These are phyloP conservation scores for Calyptomena viridis DNA, from an alignment of 2,113 vertebrate species.

Conservation along the genomic window DNA sequence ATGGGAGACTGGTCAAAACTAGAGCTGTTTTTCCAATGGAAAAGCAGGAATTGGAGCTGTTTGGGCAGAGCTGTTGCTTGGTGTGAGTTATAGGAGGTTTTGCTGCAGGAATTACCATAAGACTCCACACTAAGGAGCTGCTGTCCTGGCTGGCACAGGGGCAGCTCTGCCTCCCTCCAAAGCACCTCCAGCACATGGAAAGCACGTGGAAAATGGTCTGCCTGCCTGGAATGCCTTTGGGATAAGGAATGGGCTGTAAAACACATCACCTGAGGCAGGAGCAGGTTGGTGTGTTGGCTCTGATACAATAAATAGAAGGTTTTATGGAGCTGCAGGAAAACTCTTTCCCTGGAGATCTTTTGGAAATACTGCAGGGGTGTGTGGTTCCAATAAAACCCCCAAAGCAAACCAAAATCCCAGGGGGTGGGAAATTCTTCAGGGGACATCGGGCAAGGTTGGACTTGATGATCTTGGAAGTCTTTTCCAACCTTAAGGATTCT, in stretches of 20 bases:
- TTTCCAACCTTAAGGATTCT: background rate
- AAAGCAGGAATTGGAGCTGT: background rate
- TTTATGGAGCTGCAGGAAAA: background rate
- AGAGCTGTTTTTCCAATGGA: background rate
- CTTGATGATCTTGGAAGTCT: background rate
- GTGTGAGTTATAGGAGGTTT: background rate
- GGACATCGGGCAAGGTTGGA: background rate
- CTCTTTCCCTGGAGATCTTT: background rate
- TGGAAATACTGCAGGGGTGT: background rate
- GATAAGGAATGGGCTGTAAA: background rate
- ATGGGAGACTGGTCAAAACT: background rate
- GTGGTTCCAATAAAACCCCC: background rate
- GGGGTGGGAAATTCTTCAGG: background rate
- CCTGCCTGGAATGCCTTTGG: background rate
- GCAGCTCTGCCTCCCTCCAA: background rate
- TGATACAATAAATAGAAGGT: fast-evolving
- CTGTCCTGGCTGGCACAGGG: background rate
- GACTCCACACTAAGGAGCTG: background rate
- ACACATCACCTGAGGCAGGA: background rate
- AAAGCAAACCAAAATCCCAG: background rate
- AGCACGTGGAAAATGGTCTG: fast-evolving
- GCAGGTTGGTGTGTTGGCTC: background rate
- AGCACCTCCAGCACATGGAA: background rate
- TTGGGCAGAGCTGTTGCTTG: background rate
- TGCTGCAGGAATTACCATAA: constrained; percentile 64